Base-by-base conservation (phyloP, 2,797 vertebrate genomes). In the Falco berigora region DNA sequence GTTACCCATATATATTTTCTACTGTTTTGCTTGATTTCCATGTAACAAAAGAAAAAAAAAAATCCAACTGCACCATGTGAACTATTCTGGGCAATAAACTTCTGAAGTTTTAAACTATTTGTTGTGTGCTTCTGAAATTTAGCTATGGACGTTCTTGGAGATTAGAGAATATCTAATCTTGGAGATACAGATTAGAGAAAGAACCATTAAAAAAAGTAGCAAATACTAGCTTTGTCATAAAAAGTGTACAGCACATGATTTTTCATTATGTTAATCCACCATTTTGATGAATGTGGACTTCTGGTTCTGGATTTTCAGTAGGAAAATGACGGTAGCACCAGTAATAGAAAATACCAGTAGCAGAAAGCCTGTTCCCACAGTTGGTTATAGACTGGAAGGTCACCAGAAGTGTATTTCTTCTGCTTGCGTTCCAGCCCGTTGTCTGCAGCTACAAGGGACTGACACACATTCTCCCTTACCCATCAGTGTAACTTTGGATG, bases 81-180 rank as follows among this genome's bases (percentile, higher is more conserved):
- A 94, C 94, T 97, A 86, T 96, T 97, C 96, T 97, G 82, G 90
- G 91, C 96, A 98, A 98, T 98, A 98, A 98, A 98, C 87, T 96
- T 98, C 76, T 92, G 92, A 95, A 98, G 93, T 97, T 98, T 97
- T 95, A 92, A 98, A 86, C 53, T 77, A 52, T 74, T 87, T 94
- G 94, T 86, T 91, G 89, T 93, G 96, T 97, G 59, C 85, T 92
- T 97, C 84, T 36, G 91, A 49, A 47, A 68, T 71, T 87, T 67
- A 49, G 42, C 46, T 76, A 19, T 52, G 47, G 38, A 15, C 4
- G 0, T 62, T 83, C 30, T 64, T 69, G 55, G 71, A 62, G 47
- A 16, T 69, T 38, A 38, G 38, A 11, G 38, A 38, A 38, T 38
- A 38, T 38, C 38, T 38, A 38, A 38, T 83, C 30, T 64, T 69